Percentiles rank a stretch among this genome's conserved stretches.
Conservation (phyloP, 2,888 invertebrate genomes). For the Aphodius sticticus region DNA sequence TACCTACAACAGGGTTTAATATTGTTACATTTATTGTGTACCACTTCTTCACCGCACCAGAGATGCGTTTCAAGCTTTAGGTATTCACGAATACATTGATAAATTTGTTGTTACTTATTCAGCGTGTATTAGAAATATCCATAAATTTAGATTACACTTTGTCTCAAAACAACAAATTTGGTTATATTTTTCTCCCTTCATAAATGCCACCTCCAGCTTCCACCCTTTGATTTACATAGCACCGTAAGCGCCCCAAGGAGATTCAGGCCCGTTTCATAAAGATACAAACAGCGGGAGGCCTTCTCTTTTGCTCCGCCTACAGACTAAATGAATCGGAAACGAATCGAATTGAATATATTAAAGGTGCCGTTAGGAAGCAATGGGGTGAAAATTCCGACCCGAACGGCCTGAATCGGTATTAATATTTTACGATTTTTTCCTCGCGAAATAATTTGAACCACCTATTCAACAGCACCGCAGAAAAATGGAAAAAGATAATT, state of each 20-base stretch:
- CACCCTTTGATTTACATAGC: not conserved
- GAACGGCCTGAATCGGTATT: not conserved
- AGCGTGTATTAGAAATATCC: too few relatives aligned
- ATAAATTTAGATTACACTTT: too few relatives aligned
- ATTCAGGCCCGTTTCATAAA: not conserved
- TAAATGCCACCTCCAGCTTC: not conserved
- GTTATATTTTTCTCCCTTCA: not conserved
- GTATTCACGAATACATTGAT: too few relatives aligned
- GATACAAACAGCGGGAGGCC: not conserved
- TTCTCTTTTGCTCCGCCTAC: not conserved
- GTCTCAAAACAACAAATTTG: not conserved
- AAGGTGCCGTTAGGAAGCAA: not conserved
- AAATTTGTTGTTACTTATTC: too few relatives aligned
- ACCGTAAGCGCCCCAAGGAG: not conserved
- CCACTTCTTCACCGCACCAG: too few relatives aligned
- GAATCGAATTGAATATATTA: not conserved
- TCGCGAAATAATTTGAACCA: not conserved
- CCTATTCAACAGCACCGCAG: not conserved
- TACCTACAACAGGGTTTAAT: too few relatives aligned
- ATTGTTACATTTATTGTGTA: too few relatives aligned
- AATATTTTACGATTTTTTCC: not conserved
- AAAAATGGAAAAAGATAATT: not conserved
- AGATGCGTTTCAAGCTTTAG: too few relatives aligned
- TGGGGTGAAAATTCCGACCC: not conserved
- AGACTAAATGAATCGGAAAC: not conserved